These are phyloP conservation scores for Hylaea fasciaria DNA, from an alignment of 2,888 invertebrate genomes.

Conservation along the genomic window DNA sequence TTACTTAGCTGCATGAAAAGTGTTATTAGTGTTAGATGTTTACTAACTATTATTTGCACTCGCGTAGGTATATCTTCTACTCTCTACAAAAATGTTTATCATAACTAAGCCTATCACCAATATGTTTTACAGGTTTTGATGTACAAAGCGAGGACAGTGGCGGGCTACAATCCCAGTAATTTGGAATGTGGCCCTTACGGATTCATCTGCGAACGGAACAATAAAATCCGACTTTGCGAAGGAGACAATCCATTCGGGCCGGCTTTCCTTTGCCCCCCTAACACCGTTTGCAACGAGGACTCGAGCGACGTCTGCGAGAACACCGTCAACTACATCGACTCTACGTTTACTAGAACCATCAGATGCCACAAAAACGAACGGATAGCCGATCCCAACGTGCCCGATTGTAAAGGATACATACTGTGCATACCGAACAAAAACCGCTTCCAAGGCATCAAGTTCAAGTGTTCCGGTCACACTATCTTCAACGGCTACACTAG, in stretches of 20 bases:
- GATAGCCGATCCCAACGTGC: constrained; percentile 72
- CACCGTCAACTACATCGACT: constrained; percentile 68
- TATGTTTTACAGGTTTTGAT: constrained; percentile 46
- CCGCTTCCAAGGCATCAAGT: constrained; percentile 77
- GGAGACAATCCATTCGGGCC: constrained; percentile 67
- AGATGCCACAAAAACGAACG: constrained; percentile 72
- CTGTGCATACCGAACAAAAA: constrained; percentile 75
- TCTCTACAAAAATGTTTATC: not conserved
- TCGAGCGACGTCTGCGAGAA: constrained; percentile 75
- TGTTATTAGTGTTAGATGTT: not conserved
- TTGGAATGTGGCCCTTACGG: constrained; percentile 74
- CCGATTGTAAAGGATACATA: constrained; percentile 78
- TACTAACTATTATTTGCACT: not conserved
- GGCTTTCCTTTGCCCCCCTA: constrained; percentile 69
- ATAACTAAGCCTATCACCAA: not conserved
- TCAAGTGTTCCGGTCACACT: constrained; percentile 75
- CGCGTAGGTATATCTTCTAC: not conserved
- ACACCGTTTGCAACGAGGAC: constrained; percentile 75
- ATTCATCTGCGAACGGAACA: constrained; percentile 68
- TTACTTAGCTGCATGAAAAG: too few relatives aligned
- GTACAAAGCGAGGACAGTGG: constrained; percentile 21
- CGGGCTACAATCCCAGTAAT: constrained; percentile 52
- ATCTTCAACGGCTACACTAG: constrained; percentile 74
- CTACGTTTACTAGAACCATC: constrained; percentile 60
- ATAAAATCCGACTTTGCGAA: constrained; percentile 70